Base-by-base conservation (phyloP, 1,140 invertebrate genomes). In the Parapsyche elsis region DNA sequence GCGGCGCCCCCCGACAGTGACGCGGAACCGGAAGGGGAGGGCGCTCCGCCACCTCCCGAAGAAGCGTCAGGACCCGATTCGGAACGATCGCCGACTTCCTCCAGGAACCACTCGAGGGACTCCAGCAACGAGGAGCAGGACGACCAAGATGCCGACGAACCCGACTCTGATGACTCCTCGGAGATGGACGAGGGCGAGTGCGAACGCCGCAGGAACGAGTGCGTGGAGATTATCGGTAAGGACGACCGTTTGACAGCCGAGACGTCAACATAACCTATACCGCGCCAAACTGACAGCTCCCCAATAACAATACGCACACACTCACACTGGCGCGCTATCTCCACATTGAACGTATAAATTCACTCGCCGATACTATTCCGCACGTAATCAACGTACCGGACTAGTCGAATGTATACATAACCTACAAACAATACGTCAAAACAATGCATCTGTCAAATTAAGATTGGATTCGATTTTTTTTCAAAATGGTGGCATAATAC, bases 161-260 rank as follows among this genome's bases (percentile, higher is more conserved):
- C 90, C 21, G 94, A 94, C 80, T 94, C 93, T 10, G 93, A 94
- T 89, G 94, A 94, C 85, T 94, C 93, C 73, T 94, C 93, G 85
- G 97, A 98, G 87, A 94, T 98, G 92, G 96, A 98, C 88, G 96
- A 97, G 87, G 94, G 94, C 83, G 96, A 97, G 89, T 97, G 95
- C 84, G 96, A 98, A 84, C 91, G 92, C 75, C 89, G 95, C 70
- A 90, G 95, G 82, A 93, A 90, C 76, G 95, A 97, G 86, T 95
- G 95, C 84, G 90, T 96, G 75, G 94, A 96, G 84, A 95, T 97
- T 87, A 90, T 98, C 85, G 86, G 91, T 91, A 85, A 74, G 85
- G 30, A 1, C 30, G 30, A 38, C 30, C 30, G 30, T 4, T 4
- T 84, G 24, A 14, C 71, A 16, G 30, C 26, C 9, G 30, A 5